Conservation (phyloP, 1,140 invertebrate species). For the Drosophila serrata region DNA sequence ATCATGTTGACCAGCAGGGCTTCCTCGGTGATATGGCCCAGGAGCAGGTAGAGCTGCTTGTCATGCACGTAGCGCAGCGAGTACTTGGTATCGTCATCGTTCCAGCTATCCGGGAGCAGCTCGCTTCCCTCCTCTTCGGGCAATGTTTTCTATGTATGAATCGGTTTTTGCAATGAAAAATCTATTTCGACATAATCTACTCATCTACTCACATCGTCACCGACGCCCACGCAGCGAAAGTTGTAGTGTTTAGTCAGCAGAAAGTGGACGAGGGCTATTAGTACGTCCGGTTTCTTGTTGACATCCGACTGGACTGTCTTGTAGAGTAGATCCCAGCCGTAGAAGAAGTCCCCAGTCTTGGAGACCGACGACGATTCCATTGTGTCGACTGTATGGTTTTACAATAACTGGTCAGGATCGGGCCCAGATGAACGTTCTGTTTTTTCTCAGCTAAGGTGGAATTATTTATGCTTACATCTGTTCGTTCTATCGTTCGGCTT, state of each 20-base stretch:
- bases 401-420: constrained; percentile 4
- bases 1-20: constrained; percentile 89
- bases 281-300: constrained; percentile 89
- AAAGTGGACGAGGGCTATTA: constrained; percentile 90
- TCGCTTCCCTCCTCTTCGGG: constrained; percentile 89
- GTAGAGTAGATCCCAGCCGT: constrained; percentile 91
- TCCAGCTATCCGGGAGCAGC: constrained; percentile 90
- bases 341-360: constrained; percentile 84
- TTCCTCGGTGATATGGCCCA: constrained; percentile 88
- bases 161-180: not conserved
- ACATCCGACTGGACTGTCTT: constrained; percentile 87
- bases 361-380: constrained; percentile 14
- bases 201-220: constrained; percentile 87
- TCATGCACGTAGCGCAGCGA: constrained; percentile 89
- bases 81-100: constrained; percentile 87
- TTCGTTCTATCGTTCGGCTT: constrained; percentile 16
- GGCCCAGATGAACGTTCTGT: constrained; percentile 10
- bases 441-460: constrained; percentile 2
- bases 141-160: constrained; percentile 87
- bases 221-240: constrained; percentile 90
- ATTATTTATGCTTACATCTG: constrained; percentile 22
- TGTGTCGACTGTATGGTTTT: constrained; percentile 9
- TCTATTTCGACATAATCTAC: not conserved
- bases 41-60: constrained; percentile 88
- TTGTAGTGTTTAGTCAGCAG: constrained; percentile 89